phyloP scores from a whole-genome alignment of 2,888 invertebrate species.

The Rotaria magnacalcarata region DNA sequence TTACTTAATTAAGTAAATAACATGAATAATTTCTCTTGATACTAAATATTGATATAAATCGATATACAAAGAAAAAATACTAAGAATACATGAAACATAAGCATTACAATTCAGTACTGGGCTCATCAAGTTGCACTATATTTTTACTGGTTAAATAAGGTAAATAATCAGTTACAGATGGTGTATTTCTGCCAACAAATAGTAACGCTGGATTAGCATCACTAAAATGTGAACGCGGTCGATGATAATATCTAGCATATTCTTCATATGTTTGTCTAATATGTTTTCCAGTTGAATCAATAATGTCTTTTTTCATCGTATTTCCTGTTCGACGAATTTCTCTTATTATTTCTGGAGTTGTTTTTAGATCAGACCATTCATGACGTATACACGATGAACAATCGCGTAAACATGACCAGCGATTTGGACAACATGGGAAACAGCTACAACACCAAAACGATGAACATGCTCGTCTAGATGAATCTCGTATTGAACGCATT shows the following conservation, averaged over 20 bases:
- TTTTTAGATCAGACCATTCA: slow-evolving; percentile 3
- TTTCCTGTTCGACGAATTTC: slow-evolving; percentile 1
- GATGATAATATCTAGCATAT: slow-evolving; percentile 5
- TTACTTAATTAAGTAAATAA: too few relatives aligned
- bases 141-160: not conserved
- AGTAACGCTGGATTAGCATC: slow-evolving; percentile 25
- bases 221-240: slow-evolving; percentile 1
- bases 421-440: slow-evolving; percentile 39
- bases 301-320: not conserved
- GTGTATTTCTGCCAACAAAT: not conserved
- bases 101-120: not conserved
- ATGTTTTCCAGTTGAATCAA: not conserved
- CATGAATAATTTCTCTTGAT: too few relatives aligned
- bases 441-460: slow-evolving; percentile 43
- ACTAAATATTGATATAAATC: too few relatives aligned
- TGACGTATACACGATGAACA: not conserved
- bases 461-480: slow-evolving; percentile 12
- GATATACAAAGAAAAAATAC: too few relatives aligned
- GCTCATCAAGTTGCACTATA: not conserved
- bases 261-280: slow-evolving; percentile 29
- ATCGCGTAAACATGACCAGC: not conserved
- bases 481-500: slow-evolving; percentile 14
- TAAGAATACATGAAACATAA: too few relatives aligned
- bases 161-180: not conserved
- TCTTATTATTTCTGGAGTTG: not conserved